Evolutionary conservation across 2,113 vertebrate species (phyloP), one percentile per base, ranked within the genome.

Genomic region (Puffinus mauretanicus): DNA sequence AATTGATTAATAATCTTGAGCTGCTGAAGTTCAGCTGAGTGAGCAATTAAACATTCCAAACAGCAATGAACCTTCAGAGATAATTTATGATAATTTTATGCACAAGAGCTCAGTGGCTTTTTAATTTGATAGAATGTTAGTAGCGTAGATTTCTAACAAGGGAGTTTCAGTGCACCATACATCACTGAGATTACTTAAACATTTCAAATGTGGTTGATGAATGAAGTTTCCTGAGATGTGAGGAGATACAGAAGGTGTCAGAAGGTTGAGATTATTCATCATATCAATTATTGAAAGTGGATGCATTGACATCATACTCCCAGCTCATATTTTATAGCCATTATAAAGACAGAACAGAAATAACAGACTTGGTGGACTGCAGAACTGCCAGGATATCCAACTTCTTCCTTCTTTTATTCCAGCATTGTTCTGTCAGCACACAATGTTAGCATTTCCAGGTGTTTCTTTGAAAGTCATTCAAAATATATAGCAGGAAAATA

Each of bases 201-300:
- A 98, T 99, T 99, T 99, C 98, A 98, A 98, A 98, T 94, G 96
- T 97, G 94, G 98, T 97, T 99, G 99, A 99, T 99, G 98, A 99
- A 99, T 99, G 98, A 99, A 99, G 98, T 98, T 98, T 97, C 97
- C 93, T 96, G 95, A 98, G 98, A 98, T 98, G 97, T 97, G 95
- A 97, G 95, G 97, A 98, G 97, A 98, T 98, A 98, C 97, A 98
- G 98, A 98, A 99, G 98, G 98, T 99, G 98, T 98, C 98, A 97
- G 98, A 98, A 98, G 98, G 99, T 98, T 99, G 98, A 98, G 98
- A 98, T 98, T 99, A 99, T 99, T 99, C 98, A 99, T 99, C 99
- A 99, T 98, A 98, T 98, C 99, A 99, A 99, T 99, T 99, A 99
- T 99, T 99, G 98, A 99, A 99, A 99, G 98, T 99, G 98, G 98